A percentile compares a stretch with the other conserved stretches of the same genome.
These are phyloP conservation scores for Betta splendens DNA, from an alignment of 2,797 vertebrate genomes.

Conservation along the genomic window DNA sequence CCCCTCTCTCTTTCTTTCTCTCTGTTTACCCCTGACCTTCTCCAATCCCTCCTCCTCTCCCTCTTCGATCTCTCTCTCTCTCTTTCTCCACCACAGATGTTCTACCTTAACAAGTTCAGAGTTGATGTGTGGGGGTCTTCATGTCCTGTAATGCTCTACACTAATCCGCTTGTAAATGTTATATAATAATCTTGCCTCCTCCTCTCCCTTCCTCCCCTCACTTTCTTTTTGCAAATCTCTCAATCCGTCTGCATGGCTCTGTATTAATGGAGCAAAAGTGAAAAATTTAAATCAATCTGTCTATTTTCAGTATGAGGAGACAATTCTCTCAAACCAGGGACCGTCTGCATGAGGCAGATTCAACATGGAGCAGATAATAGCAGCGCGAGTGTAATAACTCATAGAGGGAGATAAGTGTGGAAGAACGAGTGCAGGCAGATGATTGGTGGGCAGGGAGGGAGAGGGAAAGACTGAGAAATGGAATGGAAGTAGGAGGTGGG, in stretches of 20 bases:
- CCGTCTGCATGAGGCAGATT: conserved; percentile 37
- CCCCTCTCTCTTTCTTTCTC: conserved; percentile 43
- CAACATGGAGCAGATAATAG: conserved; percentile 41
- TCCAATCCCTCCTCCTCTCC: conserved; percentile 23
- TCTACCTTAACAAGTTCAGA: conserved; percentile 72
- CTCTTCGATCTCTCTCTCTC: conserved; percentile 7
- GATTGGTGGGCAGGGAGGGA: not conserved
- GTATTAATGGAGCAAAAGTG: conserved; percentile 21
- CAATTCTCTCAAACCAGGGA: conserved; percentile 28
- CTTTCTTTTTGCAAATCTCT: conserved; percentile 10
- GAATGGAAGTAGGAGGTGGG: not conserved
- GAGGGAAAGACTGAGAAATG: conserved; percentile 4
- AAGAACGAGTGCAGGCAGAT: conserved; percentile 17
- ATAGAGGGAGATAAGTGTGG: conserved; percentile 47
- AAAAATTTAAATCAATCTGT: not conserved
- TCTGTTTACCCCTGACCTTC: conserved; percentile 64
- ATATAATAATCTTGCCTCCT: conserved; percentile 28
- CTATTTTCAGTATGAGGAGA: conserved; percentile 2
- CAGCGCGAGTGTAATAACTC: conserved; percentile 48
- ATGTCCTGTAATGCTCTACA: conserved; percentile 58
- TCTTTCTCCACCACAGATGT: conserved; percentile 61
- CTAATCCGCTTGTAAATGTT: conserved; percentile 66
- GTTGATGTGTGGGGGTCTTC: conserved; percentile 58
- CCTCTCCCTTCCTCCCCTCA: conserved; percentile 5
- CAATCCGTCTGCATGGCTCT: conserved; percentile 1